A percentile compares a stretch with the other conserved stretches of the same genome.
Conservation (phyloP, 2,888 invertebrate species). For the Agriopis marginaria region DNA sequence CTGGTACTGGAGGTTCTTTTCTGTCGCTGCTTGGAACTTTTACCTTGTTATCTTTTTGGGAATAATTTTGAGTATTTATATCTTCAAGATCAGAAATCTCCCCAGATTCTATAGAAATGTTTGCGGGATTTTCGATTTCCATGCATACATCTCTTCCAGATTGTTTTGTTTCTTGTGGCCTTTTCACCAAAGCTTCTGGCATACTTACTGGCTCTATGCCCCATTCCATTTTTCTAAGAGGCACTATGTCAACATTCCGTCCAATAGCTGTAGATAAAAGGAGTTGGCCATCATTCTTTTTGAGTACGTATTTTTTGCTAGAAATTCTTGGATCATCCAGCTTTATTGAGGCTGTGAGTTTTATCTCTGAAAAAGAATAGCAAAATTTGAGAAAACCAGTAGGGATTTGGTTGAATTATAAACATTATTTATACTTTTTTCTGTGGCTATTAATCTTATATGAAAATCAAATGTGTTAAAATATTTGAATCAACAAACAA, state of each 20-base stretch:
- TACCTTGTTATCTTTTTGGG: slow-evolving; percentile 25
- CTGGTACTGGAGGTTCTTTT: slow-evolving; percentile 12
- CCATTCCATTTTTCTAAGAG: slow-evolving; percentile 60
- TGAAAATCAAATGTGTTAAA: not conserved
- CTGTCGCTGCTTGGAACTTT: slow-evolving; percentile 10
- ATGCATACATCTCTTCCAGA: slow-evolving; percentile 57
- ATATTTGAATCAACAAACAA: not conserved
- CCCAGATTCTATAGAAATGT: slow-evolving; percentile 60
- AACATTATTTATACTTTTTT: too few relatives aligned
- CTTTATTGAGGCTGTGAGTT: slow-evolving; percentile 54
- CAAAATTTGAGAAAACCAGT: not conserved
- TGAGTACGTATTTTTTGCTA: slow-evolving; percentile 65
- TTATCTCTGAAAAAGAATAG: slow-evolving; percentile 68
- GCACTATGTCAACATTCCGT: slow-evolving; percentile 60
- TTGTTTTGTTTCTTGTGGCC: slow-evolving; percentile 43
- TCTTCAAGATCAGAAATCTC: slow-evolving; percentile 51
- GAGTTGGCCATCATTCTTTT: slow-evolving; percentile 54
- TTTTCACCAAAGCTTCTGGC: slow-evolving; percentile 59
- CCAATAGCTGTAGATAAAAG: slow-evolving; percentile 56
- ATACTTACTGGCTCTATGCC: slow-evolving; percentile 50
- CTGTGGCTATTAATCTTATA: not conserved
- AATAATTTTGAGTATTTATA: slow-evolving; percentile 22
- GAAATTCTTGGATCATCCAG: slow-evolving; percentile 71
- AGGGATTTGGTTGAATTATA: too few relatives aligned
- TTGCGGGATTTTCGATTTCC: slow-evolving; percentile 58